Evolutionary conservation across 2,113 vertebrate genomes (phyloP), one percentile per base, ranked within the genome.

Genomic region (Cathartes aura): DNA sequence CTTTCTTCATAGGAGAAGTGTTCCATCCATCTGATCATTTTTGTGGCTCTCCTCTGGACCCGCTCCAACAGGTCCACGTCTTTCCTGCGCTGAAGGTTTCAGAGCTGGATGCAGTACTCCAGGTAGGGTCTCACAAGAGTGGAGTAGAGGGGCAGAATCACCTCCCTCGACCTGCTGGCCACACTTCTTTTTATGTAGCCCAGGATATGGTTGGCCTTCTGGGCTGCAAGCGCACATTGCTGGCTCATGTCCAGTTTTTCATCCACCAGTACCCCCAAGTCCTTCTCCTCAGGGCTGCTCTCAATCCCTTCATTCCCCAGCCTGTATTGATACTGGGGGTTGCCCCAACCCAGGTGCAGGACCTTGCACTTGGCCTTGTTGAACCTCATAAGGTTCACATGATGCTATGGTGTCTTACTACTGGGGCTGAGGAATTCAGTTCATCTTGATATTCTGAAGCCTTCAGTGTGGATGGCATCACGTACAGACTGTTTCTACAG

Each of bases 61-160:
- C 0, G 0, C 5, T 83, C 40, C 58, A 24, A 17, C 12, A 66
- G 11, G 5, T 63, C 71, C n/a, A 6, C 8, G 22, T 48, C 24
- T 43, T 72, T 63, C 38, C 5, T 59, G 11, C 36, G 17, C 7
- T 18, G 62, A 8, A 12, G n/a, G 4, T 14, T 1, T 30, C 83
- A 74, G 64, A 79, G 13, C 15, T 36, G 38, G 42, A 82, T 0
- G 1, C 27, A 59, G 36, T 6, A 40, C 18, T 59, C 2, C 56
- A 80, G 42, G 47, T 18, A 24, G 12, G 15, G 20, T 60, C 6
- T 59, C 24, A 90, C 1, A 2, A 81, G 53, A 64, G 47, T 2
- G 1, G 55, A 82, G 27, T 0, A 67, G 34, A 88, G 42, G 17
- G 27, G 27, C 22, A 73, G 58, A 76, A 84, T 50, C 34, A 1